Conservation (phyloP, 1,140 invertebrate genomes). For the Drosophila trapezifrons region DNA sequence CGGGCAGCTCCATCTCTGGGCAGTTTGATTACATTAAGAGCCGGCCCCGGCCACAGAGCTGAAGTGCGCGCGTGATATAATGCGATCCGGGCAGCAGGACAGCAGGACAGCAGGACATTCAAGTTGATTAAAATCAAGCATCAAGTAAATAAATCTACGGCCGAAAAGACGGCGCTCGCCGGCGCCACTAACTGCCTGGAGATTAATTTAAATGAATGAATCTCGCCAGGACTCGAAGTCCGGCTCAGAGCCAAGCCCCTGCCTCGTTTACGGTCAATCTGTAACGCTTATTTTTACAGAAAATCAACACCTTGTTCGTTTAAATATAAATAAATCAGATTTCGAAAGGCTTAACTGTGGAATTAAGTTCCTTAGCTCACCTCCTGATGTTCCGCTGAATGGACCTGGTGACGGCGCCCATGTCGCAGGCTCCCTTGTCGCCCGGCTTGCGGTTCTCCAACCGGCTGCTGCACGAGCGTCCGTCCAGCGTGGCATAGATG, state of each 20-base stretch:
- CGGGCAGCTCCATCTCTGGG: constrained; percentile 31
- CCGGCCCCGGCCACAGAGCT: constrained; percentile 9
- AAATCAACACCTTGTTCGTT: not conserved
- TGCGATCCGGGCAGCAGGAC: constrained; percentile 56
- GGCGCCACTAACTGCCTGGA: constrained; percentile 57
- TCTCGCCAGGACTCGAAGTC: constrained; percentile 35
- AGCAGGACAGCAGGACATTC: constrained; percentile 58
- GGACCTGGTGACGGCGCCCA: constrained; percentile 88
- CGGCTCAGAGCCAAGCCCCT: not conserved
- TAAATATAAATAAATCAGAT: too few species aligned
- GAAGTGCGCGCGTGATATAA: constrained; percentile 70
- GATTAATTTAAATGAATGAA: constrained; percentile 80
- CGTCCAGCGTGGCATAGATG: constrained; percentile 77
- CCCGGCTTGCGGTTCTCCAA: constrained; percentile 86
- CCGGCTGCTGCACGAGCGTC: constrained; percentile 79
- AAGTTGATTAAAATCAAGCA: constrained; percentile 83
- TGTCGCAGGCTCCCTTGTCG: constrained; percentile 88
- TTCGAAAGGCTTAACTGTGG: not conserved
- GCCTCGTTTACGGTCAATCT: constrained; percentile 20
- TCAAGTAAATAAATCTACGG: constrained; percentile 79
- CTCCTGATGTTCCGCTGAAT: constrained; percentile 89
- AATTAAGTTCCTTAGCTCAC: constrained; percentile 83
- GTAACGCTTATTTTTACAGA: not conserved
- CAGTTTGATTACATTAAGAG: constrained; percentile 77
- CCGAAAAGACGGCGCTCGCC: constrained; percentile 35